Evolutionary conservation across 1,140 invertebrate genomes (phyloP).

Genomic region (Spodoptera frugiperda): DNA sequence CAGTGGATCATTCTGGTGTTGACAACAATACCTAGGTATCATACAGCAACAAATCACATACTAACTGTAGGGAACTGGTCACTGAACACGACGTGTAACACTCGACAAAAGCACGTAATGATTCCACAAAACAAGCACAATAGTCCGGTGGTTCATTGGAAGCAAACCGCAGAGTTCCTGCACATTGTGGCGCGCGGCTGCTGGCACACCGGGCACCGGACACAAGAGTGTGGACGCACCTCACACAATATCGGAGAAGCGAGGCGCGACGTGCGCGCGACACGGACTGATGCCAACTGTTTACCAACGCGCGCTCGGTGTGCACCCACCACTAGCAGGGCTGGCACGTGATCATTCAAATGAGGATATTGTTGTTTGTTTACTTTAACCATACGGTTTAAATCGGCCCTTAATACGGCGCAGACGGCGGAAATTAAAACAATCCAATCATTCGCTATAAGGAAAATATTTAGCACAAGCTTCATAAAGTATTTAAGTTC

Average conservation of each 20-base stretch:
- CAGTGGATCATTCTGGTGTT: constrained; percentile 31
- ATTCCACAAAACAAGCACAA: constrained; percentile 61
- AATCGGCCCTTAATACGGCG: constrained; percentile 1
- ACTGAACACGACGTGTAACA: constrained; percentile 55
- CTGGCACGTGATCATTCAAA: constrained; percentile 28
- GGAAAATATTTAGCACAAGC: not conserved
- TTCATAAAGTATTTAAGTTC: not conserved
- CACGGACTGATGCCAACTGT: constrained; percentile 71
- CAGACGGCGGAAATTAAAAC: constrained; percentile 18
- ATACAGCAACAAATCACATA: constrained; percentile 21
- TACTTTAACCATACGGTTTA: constrained; percentile 27
- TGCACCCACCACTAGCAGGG: constrained; percentile 61
- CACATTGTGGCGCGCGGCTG: constrained; percentile 65
- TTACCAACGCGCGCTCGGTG: constrained; percentile 70
- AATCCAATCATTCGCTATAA: not conserved
- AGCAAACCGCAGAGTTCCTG: constrained; percentile 71
- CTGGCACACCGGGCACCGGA: constrained; percentile 50
- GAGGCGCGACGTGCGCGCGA: constrained; percentile 61
- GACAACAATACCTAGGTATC: not conserved
- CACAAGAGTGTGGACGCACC: constrained; percentile 29
- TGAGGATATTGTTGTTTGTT: constrained; percentile 24
- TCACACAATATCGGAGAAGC: constrained; percentile 39
- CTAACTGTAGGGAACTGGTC: constrained; percentile 47
- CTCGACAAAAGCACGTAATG: constrained; percentile 59
- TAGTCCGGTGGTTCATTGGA: constrained; percentile 59